Percentiles rank a stretch among this genome's conserved stretches.
phyloP scores from a whole-genome alignment of 2,797 vertebrate genomes.

The Jordanella pulchra region DNA sequence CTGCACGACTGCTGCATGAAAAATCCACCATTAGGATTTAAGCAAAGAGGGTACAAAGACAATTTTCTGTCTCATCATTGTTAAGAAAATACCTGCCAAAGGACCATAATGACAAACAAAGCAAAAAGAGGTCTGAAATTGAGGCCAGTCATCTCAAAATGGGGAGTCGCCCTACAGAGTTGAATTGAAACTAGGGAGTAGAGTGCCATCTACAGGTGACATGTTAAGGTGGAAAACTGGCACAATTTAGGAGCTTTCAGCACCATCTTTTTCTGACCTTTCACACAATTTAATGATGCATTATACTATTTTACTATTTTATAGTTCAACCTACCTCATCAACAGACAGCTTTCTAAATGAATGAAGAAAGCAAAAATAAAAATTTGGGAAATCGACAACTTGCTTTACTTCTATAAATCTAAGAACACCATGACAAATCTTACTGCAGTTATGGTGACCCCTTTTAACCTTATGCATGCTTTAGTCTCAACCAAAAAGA shows the following conservation, averaged over 20 bases:
- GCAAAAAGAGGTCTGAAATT: conserved; percentile 44
- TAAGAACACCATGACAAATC: conserved; percentile 51
- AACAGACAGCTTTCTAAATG: not conserved
- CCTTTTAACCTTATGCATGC: conserved; percentile 71
- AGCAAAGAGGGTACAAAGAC: conserved; percentile 8
- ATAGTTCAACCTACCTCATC: not conserved
- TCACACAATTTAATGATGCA: conserved; percentile 2
- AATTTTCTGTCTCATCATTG: conserved; percentile 6
- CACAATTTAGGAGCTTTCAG: conserved; percentile 18
- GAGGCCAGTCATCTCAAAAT: conserved; percentile 59
- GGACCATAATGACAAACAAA: conserved; percentile 55
- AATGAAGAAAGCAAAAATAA: not conserved
- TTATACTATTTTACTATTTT: not conserved
- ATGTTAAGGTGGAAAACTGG: conserved; percentile 24
- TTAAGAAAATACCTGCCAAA: conserved; percentile 35
- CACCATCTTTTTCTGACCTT: conserved; percentile 11
- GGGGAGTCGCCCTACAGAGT: conserved; percentile 59
- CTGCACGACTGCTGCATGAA: not conserved
- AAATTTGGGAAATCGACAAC: not conserved
- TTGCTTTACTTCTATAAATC: conserved; percentile 33
- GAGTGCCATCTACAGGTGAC: conserved; percentile 78
- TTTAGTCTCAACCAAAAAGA: conserved; percentile 60
- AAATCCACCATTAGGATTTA: conserved; percentile 24
- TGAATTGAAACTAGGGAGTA: conserved; percentile 68
- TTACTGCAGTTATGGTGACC: conserved; percentile 70